Percentiles rank a stretch among this genome's conserved stretches.
phyloP scores from a whole-genome alignment of 2,113 vertebrate genomes.

The Antechinus flavipes region DNA sequence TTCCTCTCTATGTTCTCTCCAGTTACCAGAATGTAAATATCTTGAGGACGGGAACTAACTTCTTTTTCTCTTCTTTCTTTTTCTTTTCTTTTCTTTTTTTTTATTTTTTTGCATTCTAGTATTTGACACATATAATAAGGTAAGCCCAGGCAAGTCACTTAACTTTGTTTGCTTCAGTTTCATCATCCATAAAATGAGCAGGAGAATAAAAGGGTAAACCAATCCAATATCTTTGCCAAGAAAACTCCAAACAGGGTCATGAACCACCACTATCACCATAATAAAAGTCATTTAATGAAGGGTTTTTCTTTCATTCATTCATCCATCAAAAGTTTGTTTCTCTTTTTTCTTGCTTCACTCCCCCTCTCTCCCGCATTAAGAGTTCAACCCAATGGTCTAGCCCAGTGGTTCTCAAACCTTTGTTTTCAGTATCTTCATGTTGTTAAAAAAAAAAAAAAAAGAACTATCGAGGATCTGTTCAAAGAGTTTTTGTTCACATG shows the following conservation, averaged over 20 bases:
- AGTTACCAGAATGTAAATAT: background rate
- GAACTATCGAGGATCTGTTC: too few species aligned
- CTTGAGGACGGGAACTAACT: background rate
- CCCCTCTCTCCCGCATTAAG: background rate
- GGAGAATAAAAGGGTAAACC: background rate
- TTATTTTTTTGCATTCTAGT: background rate
- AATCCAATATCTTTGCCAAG: background rate
- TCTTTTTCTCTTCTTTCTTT: background rate
- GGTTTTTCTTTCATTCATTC: background rate
- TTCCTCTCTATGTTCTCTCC: background rate
- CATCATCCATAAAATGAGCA: background rate
- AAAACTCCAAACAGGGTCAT: background rate
- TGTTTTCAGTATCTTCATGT: too few species aligned
- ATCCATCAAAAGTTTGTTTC: background rate
- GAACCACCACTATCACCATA: background rate
- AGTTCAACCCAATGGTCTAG: background rate
- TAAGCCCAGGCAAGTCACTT: background rate
- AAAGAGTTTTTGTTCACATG: too few species aligned
- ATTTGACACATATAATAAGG: background rate
- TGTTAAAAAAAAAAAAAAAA: too few species aligned
- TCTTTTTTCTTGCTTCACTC: background rate
- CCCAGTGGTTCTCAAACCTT: background rate
- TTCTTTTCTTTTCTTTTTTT: too few species aligned
- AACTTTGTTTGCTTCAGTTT: background rate
- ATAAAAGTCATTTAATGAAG: background rate